Evolutionary conservation across 2,797 vertebrate genomes (phyloP), one percentile per base, ranked within the genome.

Genomic region (Cygnus olor): DNA sequence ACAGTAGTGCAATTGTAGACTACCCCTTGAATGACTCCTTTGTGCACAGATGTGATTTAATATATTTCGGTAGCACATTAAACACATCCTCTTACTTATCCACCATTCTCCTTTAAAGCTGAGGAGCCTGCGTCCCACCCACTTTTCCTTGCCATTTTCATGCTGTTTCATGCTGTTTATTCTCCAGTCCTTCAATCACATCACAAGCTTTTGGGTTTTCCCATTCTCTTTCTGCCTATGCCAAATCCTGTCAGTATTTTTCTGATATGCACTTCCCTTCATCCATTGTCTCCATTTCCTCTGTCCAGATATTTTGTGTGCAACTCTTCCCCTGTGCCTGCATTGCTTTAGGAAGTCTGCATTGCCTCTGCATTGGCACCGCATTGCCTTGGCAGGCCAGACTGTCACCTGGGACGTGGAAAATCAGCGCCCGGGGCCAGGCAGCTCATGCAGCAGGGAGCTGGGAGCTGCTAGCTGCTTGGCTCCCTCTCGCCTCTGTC

Each of bases 381-480:
- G 65, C 88, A 15, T 5, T 38, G 61, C 42, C 54, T 12, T 27
- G 82, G 58, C 83, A 49, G 72, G 72, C 19, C 56, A 14, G 22
- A 1, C 30, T 71, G n/a, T 51, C 38, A 0, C 74, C 2, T 3
- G 30, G 27, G 24, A 56, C 14, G 4, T 32, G 69, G 20, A 38
- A n/a, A 30, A n/a, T 40, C 38, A 42, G 70, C 11, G 36, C 51
- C 16, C 22, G 16, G 36, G 49, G 11, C 25, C 7, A 2, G 71
- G 89, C 1, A 18, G 10, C 38, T 58, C 28, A 0, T 3, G 54
- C 11, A 19, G 13, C 47, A 1, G 38, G 36, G 14, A 45, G 54
- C 28, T 69, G 34, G 0, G 5, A 3, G 2, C 72, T 1, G 3
- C 49, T 1, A 3, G 2, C 72, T 1, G 3, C 49, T 1, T 1